Base-by-base conservation (phyloP, 2,888 invertebrate genomes). In the Dasypolia templi region DNA sequence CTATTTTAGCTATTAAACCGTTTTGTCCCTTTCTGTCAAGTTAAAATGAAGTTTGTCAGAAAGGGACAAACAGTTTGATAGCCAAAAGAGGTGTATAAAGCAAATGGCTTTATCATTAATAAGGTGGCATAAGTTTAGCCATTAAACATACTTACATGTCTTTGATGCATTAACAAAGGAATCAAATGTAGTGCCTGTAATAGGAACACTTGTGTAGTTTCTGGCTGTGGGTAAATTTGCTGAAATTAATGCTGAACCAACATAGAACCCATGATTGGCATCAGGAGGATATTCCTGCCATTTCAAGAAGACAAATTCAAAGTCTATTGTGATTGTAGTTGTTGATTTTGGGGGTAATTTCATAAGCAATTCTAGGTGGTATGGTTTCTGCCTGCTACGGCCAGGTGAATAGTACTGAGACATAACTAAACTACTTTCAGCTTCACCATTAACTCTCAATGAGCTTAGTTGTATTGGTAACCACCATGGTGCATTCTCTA, bases 201-300 rank as follows among this genome's bases (percentile, higher is more conserved):
- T 95, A 7, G 98, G 98, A 62, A 98, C 91, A 32, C 98, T 97
- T 0, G 98, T 98, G 91, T 98, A 98, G 93, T 99, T 98, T 83
- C 97, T 97, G 12, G 98, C 98, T 68, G 97, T 96, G 0, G 99
- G 98, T 82, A 99, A 94, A 81, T 97, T 96, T 5, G 98, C 97
- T 49, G 98, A 97, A 75, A 99, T 97, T 63, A 99, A 97, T 29
- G 99, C 98, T 46, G 99, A 98, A 9, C 99, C 98, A 89, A 99
- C 97, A 91, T 99, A 99, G 94, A 99, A 99, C 0, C 99, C 99
- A 95, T 99, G 99, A 96, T 99, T 99, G 0, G 99, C 99, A 97
- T 99, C 99, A 0, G 99, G 99, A 22, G 99, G 99, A 95, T 99
- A 99, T 93, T 99, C 99, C 89, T 99, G 98, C 99, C 99, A 99